Evolutionary conservation across 2,888 invertebrate species (phyloP).

Genomic region (Leptinotarsa tumamoca): DNA sequence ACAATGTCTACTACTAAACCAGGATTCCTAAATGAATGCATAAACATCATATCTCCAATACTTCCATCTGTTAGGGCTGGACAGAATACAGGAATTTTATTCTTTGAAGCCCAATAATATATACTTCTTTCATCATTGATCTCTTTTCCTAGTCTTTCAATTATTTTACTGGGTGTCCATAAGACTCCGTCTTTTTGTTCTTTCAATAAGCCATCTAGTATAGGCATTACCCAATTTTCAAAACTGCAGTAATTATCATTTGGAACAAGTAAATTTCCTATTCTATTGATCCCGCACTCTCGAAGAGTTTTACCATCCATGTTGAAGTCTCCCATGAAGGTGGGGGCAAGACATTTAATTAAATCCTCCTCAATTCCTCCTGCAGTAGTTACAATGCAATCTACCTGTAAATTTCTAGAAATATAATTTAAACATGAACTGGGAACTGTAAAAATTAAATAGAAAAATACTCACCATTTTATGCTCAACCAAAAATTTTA

Average conservation of each 20-base stretch:
- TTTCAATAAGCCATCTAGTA: constrained; percentile 88
- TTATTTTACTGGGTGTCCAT: constrained; percentile 95
- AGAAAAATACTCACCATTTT: constrained; percentile 72
- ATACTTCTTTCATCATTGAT: constrained; percentile 93
- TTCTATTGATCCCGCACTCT: constrained; percentile 85
- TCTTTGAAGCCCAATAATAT: constrained; percentile 96
- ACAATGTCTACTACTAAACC: constrained; percentile 94
- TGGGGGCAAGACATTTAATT: constrained; percentile 97
- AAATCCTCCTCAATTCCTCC: constrained; percentile 99
- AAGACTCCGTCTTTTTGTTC: constrained; percentile 82
- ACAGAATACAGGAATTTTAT: constrained; percentile 97
- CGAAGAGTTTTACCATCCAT: constrained; percentile 84
- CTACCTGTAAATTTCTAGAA: constrained; percentile 72
- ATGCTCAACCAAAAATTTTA: constrained; percentile 87
- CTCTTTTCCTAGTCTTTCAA: constrained; percentile 86
- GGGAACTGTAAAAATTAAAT: background rate
- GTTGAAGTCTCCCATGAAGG: constrained; percentile 91
- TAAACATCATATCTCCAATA: constrained; percentile 98
- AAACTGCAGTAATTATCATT: constrained; percentile 93
- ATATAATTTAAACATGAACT: constrained; percentile 20
- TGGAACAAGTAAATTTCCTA: constrained; percentile 94
- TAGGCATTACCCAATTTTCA: constrained; percentile 91
- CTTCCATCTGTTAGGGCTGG: constrained; percentile 99
- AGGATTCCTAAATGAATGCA: constrained; percentile 93
- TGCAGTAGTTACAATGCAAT: constrained; percentile 96